Conservation (phyloP, 2,888 invertebrate genomes). For the Lasioglossum marginatum region DNA sequence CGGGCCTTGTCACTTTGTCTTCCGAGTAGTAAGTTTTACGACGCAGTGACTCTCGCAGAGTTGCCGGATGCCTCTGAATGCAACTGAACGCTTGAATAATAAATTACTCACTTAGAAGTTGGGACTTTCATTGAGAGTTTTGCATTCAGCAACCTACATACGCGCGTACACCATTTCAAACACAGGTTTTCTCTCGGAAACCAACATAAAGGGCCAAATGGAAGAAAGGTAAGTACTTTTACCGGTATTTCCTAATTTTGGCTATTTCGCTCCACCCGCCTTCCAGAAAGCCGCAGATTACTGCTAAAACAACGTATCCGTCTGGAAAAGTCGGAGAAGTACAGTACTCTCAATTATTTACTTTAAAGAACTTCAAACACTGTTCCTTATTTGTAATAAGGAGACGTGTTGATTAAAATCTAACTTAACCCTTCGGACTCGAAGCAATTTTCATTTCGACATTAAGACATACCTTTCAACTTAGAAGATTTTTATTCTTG, state of each 20-base stretch:
- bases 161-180: not conserved
- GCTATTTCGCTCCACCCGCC: not conserved
- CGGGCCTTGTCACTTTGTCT: constrained; percentile 4
- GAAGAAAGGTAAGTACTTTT: not conserved
- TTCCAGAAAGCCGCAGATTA: not conserved
- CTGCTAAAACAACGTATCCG: not conserved
- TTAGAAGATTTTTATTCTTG: no score
- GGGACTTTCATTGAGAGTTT: not conserved
- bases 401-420: not conserved
- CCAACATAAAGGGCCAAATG: not conserved
- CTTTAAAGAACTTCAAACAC: not conserved
- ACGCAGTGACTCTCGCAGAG: not conserved
- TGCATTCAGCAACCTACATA: not conserved
- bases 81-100: constrained; percentile 2
- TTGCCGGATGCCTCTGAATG: not conserved
- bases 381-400: not conserved
- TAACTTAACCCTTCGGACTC: not conserved
- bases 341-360: not conserved
- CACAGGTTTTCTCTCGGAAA: not conserved
- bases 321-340: not conserved
- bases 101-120: not conserved
- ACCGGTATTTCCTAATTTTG: not conserved
- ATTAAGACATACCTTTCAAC: no score
- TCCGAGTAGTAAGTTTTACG: constrained; percentile 18
- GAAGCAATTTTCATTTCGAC: no score